Percentiles rank a stretch among this genome's conserved stretches.
Conservation (phyloP, 2,888 invertebrate genomes). For the Oscheius sp. region DNA sequence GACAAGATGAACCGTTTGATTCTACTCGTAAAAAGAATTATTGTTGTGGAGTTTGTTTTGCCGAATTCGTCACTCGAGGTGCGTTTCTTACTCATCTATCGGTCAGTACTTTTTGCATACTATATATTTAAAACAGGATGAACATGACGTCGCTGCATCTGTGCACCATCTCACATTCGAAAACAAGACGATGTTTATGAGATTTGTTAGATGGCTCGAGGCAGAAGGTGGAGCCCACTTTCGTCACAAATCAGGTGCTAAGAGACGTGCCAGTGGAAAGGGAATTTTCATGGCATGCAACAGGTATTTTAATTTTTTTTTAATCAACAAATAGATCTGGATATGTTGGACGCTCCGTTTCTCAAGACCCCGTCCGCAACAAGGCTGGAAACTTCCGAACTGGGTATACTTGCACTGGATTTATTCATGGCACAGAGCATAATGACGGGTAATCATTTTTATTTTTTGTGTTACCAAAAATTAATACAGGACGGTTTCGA, state of each 20-base stretch:
- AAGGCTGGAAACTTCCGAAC: constrained; percentile 51
- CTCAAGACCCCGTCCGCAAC: constrained; percentile 23
- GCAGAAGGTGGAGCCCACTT: constrained; percentile 57
- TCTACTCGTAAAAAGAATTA: constrained; percentile 43
- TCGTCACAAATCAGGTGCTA: constrained; percentile 56
- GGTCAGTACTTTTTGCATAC: constrained; percentile 11
- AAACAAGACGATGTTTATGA: constrained; percentile 43
- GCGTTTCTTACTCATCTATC: constrained; percentile 41
- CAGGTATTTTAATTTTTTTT: constrained; percentile 5
- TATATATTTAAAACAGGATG: constrained; percentile 29
- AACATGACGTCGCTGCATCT: constrained; percentile 51
- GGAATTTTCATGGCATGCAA: constrained; percentile 59
- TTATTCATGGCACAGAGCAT: constrained; percentile 52
- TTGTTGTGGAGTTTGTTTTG: constrained; percentile 48
- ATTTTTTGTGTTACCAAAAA: background rate
- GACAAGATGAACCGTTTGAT: constrained; percentile 36
- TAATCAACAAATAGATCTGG: constrained; percentile 35
- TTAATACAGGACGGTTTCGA: constrained; percentile 41
- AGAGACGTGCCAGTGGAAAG: constrained; percentile 44
- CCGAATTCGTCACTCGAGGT: constrained; percentile 46
- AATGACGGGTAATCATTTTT: constrained; percentile 42
- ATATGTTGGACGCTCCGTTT: constrained; percentile 29
- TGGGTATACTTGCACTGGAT: constrained; percentile 55
- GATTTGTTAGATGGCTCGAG: constrained; percentile 55
- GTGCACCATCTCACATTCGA: constrained; percentile 39